Conservation (phyloP, 2,113 vertebrate genomes). For the Pseudorectes ferrugineus region DNA sequence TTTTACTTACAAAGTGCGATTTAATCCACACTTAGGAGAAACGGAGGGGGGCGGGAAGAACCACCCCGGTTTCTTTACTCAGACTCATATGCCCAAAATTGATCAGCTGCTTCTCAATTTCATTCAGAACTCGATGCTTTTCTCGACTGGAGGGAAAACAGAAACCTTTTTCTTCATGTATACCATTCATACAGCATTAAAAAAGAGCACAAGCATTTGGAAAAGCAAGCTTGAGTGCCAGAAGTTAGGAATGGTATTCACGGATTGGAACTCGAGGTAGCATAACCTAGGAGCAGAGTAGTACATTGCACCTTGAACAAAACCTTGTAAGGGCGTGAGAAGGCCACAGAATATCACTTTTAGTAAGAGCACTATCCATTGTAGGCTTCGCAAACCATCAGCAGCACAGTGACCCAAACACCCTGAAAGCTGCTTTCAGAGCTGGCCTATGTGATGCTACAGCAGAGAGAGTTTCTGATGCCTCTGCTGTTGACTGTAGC, state of each 20-base stretch:
- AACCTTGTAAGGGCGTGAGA: accelerated
- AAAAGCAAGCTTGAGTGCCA: background rate
- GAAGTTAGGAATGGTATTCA: background rate
- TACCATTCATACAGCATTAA: background rate
- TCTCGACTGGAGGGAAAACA: background rate
- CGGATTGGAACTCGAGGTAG: background rate
- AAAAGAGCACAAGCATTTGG: background rate
- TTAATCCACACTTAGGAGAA: background rate
- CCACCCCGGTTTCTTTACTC: background rate
- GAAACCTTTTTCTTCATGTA: background rate
- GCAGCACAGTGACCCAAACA: background rate
- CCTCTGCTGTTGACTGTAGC: background rate
- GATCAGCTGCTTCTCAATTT: background rate
- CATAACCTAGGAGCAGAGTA: background rate
- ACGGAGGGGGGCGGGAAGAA: background rate
- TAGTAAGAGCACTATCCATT: background rate
- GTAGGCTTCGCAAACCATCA: background rate
- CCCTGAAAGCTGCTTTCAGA: background rate
- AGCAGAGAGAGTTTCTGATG: background rate
- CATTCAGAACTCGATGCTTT: background rate
- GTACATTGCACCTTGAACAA: background rate
- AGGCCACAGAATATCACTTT: too few relatives aligned
- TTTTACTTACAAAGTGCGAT: background rate
- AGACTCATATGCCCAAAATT: background rate
- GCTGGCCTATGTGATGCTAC: background rate